A percentile compares a stretch with the other conserved stretches of the same genome.
Conservation (phyloP, 2,113 vertebrate genomes). For the Phylloscopus trochilus region DNA sequence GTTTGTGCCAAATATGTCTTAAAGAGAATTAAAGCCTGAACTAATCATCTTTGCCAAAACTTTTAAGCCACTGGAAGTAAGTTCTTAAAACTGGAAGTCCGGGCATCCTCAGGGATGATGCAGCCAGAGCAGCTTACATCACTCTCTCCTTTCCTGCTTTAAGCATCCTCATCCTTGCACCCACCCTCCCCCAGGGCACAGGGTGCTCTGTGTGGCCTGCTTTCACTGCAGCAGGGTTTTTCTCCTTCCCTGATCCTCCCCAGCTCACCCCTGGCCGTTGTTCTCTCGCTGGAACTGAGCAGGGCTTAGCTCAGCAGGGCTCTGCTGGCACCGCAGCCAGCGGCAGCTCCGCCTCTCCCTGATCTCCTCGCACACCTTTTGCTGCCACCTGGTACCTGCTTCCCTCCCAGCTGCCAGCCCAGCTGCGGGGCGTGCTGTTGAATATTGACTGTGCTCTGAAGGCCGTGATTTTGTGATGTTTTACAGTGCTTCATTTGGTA, state of each 20-base stretch:
- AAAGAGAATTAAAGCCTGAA: neutral
- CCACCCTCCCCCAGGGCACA: neutral
- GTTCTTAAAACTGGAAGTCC: neutral
- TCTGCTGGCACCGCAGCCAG: neutral
- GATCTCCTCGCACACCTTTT: neutral
- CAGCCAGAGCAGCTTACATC: neutral
- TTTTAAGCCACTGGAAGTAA: neutral
- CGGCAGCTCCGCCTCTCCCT: fast-evolving
- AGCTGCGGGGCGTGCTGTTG: neutral
- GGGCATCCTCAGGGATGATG: neutral
- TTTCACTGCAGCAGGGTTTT: neutral
- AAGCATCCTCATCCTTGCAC: neutral
- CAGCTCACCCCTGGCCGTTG: fast-evolving
- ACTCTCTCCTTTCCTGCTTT: neutral
- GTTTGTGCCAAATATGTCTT: neutral
- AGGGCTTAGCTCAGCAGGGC: neutral
- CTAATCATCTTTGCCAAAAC: neutral
- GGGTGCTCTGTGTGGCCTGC: neutral
- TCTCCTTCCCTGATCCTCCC: neutral
- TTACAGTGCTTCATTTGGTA: constrained; percentile 80
- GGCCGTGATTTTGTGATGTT: constrained; percentile 71
- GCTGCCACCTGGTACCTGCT: neutral
- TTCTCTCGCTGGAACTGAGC: neutral
- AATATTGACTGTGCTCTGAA: constrained; percentile 58
- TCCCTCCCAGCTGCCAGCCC: neutral